Base-by-base conservation (phyloP, 2,888 invertebrate genomes). In the Volucella inanis region DNA sequence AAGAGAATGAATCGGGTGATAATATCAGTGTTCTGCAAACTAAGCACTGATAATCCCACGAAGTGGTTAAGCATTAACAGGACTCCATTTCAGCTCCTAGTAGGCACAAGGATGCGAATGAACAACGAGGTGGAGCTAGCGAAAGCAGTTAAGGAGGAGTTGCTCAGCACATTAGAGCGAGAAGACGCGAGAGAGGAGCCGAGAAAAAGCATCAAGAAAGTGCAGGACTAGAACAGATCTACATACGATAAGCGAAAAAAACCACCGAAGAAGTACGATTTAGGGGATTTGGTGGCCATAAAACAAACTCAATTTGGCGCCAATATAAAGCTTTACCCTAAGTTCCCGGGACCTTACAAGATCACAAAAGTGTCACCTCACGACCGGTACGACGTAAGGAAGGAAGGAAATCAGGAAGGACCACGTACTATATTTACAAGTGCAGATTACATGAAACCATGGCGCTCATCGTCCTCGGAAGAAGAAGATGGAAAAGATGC, bases 381-480 rank as follows among this genome's bases (percentile, higher is more conserved):
- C 11, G 50, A 50, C 18, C 50, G 18, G 9, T 50, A 50, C 4
- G 18, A 50, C 10, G 50, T 50, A 3, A 18, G 50, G 89, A 49
- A 79, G 87, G 10, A 57, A 91, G 10, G 74, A 87, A 0, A 89
- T 88, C 0, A 87, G 88, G 41, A 57, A 12, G 57, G 15, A 6
- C 31, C 6, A 6, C 31, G n/a, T n/a, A n/a, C n/a, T n/a, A n/a
- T n/a, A n/a, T n/a, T n/a, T n/a, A n/a, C n/a, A n/a, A n/a, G n/a
- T n/a, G n/a, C n/a, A n/a, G n/a, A n/a, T n/a, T n/a, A n/a, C n/a
- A n/a, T n/a, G n/a, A n/a, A n/a, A n/a, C n/a, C n/a, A n/a, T n/a
- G n/a, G n/a, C n/a, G n/a, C n/a, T n/a, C n/a, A n/a, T n/a, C n/a
- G n/a, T n/a, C n/a, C n/a, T n/a, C n/a, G n/a, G n/a, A n/a, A n/a